Base-by-base conservation (phyloP, 2,888 invertebrate species). In the Pomacea canaliculata region DNA sequence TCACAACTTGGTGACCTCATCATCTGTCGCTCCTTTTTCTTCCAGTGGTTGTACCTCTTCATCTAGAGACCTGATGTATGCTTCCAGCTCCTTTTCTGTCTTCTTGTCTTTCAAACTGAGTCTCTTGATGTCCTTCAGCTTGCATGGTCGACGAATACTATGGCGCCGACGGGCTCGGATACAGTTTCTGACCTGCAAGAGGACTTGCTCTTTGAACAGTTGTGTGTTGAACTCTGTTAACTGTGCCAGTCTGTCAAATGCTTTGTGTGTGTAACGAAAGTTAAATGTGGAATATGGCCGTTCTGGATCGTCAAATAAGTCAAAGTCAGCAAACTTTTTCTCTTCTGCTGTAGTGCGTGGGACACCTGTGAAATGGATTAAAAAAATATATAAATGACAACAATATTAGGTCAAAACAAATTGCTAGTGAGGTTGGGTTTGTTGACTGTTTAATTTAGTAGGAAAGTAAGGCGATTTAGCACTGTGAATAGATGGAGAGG, bases 191-290 rank as follows among this genome's bases (percentile, higher is more conserved):
- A 92, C 87, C 71, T 88, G 87, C 56, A 87, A 83, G 23, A 88
- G 84, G 59, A 92, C 90, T 12, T 86, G 76, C 72, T 91, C 87
- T 70, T 89, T 81, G 78, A 88, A 87, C 46, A 88, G 78, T 9
- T 88, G 80, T 3, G 91, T 91, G 84, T 92, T 92, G 84, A 90
- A 92, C 80, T 92, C 92, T 82, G 89, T 90, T n/a, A 92, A 84
- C 70, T 89, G 80, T 0, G 90, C 83, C 16, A 92, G 81, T 23
- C 91, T 86, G 68, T 92, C 90, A 82, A 91, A 92, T 62, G 90
- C 88, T 70, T 82, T 76, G 56, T 89, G 83, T 8, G 88, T 87
- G 83, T 91, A 92, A 62, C 87, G 88, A 81, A 92, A 92, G 80
- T 91, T 92, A 82, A 90, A 91, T 10, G 91, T 91, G 1, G 91